Base-by-base conservation (phyloP, 2,797 vertebrate species). In the Enteromius viviparus region DNA sequence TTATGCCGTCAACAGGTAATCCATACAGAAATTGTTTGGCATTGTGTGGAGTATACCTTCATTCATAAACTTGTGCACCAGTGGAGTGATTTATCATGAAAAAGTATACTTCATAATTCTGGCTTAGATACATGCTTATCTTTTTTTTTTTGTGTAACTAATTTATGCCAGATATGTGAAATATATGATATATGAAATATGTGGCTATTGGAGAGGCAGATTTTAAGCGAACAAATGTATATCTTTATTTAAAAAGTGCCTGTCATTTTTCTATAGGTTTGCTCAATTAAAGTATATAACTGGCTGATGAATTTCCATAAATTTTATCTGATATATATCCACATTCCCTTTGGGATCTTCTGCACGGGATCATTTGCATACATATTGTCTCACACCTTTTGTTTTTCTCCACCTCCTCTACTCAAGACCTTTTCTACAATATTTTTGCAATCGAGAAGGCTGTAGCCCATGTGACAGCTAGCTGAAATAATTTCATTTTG, bases 301-400 rank as follows among this genome's bases (percentile, higher is more conserved):
- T 64, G 51, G 71, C 68, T 84, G 88, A 88, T 64, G 66, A 82
- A 84, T 81, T 87, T 69, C 64, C 79, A 85, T 83, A 80, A 87
- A 85, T 87, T 83, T 87, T 76, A 85, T 76, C 58, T 60, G 14
- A 49, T 83, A 51, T 75, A 65, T 40, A 68, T 51, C 78, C 49
- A 37, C 74, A 32, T 74, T 78, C 82, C 85, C 79, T 66, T 70
- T 78, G 72, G 88, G 86, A 34, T 42, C 74, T 84, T 85, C 86
- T 68, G 42, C 62, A 55, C 9, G 8, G 65, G 87, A 90, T 83
- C 82, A 95, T 94, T 95, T 93, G 92, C 94, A 95, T 95, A 93
- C 93, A 95, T 94, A 94, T 94, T 95, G 92, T 93, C 88, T 92
- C 89, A 85, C 92, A 93, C 91, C 89, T 93, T 92, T 81, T 82